Evolutionary conservation across 2,888 invertebrate genomes (phyloP).

Genomic region (Pandemis cinnamomeana): DNA sequence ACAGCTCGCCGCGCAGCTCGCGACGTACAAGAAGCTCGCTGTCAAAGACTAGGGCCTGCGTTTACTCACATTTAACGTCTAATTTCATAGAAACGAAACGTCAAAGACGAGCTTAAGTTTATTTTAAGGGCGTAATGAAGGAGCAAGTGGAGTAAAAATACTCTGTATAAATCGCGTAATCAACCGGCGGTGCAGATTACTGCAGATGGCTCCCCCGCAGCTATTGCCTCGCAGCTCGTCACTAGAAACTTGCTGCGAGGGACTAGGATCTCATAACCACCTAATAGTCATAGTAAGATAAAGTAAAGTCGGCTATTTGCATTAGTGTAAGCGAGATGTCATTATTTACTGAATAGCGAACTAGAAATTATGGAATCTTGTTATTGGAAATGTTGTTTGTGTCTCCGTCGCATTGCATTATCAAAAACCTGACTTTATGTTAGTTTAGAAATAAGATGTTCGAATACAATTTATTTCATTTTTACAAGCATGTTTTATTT

Average conservation of each 20-base stretch:
- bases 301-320: neutral
- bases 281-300: neutral
- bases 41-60: constrained; percentile 63
- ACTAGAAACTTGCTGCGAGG: neutral
- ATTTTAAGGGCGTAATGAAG: too few species aligned
- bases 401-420: neutral
- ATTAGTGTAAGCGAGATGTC: constrained; percentile 6
- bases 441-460: neutral
- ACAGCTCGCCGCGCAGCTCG: constrained; percentile 90
- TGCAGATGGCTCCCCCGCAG: too few species aligned
- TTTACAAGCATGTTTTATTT: constrained; percentile 15
- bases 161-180: neutral
- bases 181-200: too few species aligned
- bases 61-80: too few species aligned
- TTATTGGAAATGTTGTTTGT: neutral
- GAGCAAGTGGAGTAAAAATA: too few species aligned
- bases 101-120: too few species aligned
- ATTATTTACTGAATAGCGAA: neutral
- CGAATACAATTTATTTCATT: constrained; percentile 3
- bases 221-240: neutral
- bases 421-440: neutral
- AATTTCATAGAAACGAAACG: too few species aligned
- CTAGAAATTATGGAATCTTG: neutral
- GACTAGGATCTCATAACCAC: neutral
- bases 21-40: constrained; percentile 91